Conservation (phyloP, 2,113 vertebrate species). For the Electrona antarctica region DNA sequence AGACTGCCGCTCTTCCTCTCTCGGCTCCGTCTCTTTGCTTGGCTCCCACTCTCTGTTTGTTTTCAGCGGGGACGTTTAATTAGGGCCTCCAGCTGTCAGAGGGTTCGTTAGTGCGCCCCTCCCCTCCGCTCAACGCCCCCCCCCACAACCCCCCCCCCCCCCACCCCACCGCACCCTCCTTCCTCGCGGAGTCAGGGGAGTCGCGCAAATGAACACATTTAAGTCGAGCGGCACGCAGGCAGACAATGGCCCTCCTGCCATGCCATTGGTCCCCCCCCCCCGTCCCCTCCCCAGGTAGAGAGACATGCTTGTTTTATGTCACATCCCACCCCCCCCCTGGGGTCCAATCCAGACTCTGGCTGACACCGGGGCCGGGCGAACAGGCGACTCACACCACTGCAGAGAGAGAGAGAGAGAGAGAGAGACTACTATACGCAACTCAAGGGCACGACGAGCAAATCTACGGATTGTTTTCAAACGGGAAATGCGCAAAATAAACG, state of each 20-base stretch:
- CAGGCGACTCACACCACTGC: constrained; percentile 55
- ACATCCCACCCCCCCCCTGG: constrained; percentile 70
- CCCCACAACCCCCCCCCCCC: constrained; percentile 53
- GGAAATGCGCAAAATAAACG: not conserved
- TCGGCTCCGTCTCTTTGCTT: constrained; percentile 64
- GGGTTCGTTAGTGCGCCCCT: constrained; percentile 80
- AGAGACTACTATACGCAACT: constrained; percentile 31
- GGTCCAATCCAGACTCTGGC: constrained; percentile 69
- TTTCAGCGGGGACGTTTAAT: constrained; percentile 85
- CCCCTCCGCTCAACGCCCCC: constrained; percentile 52
- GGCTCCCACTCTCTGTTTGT: constrained; percentile 77
- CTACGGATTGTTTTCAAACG: not conserved
- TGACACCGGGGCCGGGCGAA: constrained; percentile 65
- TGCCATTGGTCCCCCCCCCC: constrained; percentile 65
- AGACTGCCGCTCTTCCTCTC: not conserved
- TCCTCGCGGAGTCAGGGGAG: constrained; percentile 60
- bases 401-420: constrained; percentile 43
- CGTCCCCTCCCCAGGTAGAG: constrained; percentile 69
- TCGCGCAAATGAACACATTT: constrained; percentile 81
- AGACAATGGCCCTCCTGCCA: constrained; percentile 72
- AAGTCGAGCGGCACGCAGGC: constrained; percentile 79
- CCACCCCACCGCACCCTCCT: not conserved
- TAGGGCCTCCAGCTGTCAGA: constrained; percentile 85
- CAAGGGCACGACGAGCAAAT: constrained; percentile 19
- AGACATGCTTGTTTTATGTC: constrained; percentile 76